Evolutionary conservation across 2,113 vertebrate genomes (phyloP), one percentile per base, ranked within the genome.

Genomic region (Grallaria varia): DNA sequence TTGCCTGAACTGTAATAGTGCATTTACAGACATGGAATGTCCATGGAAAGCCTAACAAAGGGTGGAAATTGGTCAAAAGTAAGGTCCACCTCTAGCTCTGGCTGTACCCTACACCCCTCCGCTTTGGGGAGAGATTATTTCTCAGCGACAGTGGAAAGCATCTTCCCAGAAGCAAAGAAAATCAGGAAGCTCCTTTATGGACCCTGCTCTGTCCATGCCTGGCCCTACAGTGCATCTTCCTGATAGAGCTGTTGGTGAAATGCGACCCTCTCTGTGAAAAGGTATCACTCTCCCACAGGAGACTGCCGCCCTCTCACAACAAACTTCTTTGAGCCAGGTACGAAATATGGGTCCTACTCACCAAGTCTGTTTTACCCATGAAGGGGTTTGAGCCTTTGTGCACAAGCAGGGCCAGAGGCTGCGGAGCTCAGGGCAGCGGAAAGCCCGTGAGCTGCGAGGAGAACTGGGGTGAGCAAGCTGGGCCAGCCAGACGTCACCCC

Each of bases 381-480:
- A 45, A 49, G 52, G n/a, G 8, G 1, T 50, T 67, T 55, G 33
- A 76, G 59, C 30, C 53, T 87, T 60, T 44, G 40, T 63, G 31
- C 30, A 20, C 31, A 35, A 62, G n/a, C 58, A 63, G 42, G 31
- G 28, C 56, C 30, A 21, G 28, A 5, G 14, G 11, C 55, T 64
- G 24, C 12, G 30, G 28, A 55, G 73, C 27, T 53, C 2, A 2
- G 53, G 24, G 19, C 42, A 18, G 8, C 7, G 56, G 18, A 55
- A 39, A 63, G 14, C 10, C 22, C 1, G 1, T 4, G 14, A 52
- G 23, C 35, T 60, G 40, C 15, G 2, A 42, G 77, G 84, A 7
- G 1, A 17, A 19, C 27, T 5, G 0, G 39, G 24, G 11, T 0
- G 1, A 72, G 16, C 0, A 3, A 55, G n/a, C 23, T 12, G 17